phyloP scores from a whole-genome alignment of 2,888 invertebrate species.

The Hipparchia semele region DNA sequence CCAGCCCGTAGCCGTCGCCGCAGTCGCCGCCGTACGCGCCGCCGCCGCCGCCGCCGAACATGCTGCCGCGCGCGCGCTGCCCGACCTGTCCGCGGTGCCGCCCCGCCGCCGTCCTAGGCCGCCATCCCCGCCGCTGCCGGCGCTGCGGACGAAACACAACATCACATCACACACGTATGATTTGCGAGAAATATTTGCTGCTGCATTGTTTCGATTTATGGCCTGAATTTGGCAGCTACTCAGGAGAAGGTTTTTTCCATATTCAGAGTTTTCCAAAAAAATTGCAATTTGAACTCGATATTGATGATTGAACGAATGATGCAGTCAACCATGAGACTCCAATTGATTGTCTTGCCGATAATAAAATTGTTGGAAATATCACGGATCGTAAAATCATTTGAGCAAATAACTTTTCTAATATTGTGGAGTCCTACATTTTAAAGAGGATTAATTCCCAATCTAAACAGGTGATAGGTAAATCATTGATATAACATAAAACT shows the following conservation, averaged over 20 bases:
- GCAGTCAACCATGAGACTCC: too few species aligned
- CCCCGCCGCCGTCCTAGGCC: background rate
- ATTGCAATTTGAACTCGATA: too few species aligned
- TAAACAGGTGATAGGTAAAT: background rate
- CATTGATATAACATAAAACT: background rate
- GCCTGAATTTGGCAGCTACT: too few species aligned
- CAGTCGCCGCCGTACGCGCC: conserved; percentile 55
- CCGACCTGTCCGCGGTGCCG: conserved; percentile 9
- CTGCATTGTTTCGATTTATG: too few species aligned
- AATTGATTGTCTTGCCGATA: too few species aligned
- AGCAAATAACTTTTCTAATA: background rate
- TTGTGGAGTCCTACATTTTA: background rate
- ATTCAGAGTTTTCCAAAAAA: too few species aligned
- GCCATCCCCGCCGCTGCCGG: background rate
- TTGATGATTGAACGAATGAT: too few species aligned
- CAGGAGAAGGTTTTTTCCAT: too few species aligned
- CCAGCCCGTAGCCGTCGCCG: conserved; percentile 61
- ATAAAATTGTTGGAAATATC: too few species aligned
- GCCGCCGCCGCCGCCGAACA: conserved; percentile 49
- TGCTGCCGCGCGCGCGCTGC: conserved; percentile 22
- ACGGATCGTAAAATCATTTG: background rate
- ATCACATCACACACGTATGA: background rate
- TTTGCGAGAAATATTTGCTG: too few species aligned
- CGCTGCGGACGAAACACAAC: background rate
- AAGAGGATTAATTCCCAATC: background rate